Conservation (phyloP, 2,888 invertebrate genomes). For the Dexiosoma caninum region DNA sequence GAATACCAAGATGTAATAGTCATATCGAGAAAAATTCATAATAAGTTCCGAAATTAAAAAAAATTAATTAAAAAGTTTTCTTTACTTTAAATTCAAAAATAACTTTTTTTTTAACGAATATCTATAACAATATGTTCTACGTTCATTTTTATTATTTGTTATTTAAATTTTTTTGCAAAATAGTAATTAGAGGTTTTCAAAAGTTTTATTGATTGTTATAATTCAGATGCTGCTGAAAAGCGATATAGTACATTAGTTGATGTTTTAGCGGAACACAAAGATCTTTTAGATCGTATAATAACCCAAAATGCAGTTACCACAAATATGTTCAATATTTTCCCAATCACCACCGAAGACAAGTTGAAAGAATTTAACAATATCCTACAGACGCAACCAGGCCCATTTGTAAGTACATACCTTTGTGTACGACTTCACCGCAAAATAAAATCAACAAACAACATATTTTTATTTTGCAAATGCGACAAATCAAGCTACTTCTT, state of each 20-base stretch:
- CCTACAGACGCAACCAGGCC: neutral
- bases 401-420: conserved; percentile 2
- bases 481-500: conserved; percentile 27
- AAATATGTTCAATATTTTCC: conserved; percentile 7
- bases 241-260: conserved; percentile 16
- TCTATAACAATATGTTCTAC: no score
- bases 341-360: conserved; percentile 27
- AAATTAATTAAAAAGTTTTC: no score
- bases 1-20: no score
- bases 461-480: conserved; percentile 13
- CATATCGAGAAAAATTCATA: no score
- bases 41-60: no score
- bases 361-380: conserved; percentile 31
- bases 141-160: no score
- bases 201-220: no score
- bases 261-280: conserved; percentile 39
- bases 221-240: conserved; percentile 21
- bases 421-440: no score
- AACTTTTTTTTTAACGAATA: no score
- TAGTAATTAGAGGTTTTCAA: no score
- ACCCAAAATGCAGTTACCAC: conserved; percentile 3
- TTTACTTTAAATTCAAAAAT: no score
- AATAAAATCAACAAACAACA: neutral
- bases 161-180: no score
- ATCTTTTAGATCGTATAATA: conserved; percentile 11